These are phyloP conservation scores for Choloepus hoffmanni DNA, from an alignment of 2,113 vertebrate genomes.

Conservation along the genomic window DNA sequence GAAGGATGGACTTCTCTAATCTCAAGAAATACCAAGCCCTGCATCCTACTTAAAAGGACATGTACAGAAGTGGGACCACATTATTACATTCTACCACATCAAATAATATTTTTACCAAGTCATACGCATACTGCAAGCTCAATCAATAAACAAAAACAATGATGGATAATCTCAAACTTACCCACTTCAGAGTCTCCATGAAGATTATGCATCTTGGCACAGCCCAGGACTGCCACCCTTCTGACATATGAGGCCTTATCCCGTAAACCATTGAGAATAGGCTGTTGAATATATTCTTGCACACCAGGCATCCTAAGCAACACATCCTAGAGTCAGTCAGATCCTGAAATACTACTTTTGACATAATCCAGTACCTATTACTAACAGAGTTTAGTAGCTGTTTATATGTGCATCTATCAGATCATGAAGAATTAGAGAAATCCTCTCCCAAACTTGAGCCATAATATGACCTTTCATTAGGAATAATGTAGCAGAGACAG, in stretches of 20 bases:
- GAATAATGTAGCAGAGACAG: neutral
- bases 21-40: constrained; percentile 43
- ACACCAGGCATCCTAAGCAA: constrained; percentile 92
- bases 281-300: constrained; percentile 95
- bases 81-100: constrained; percentile 18
- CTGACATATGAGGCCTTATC: constrained; percentile 97
- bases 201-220: constrained; percentile 94
- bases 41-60: neutral
- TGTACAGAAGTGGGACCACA: neutral
- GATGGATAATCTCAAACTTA: constrained; percentile 77
- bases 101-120: neutral
- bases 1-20: constrained; percentile 37
- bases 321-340: constrained; percentile 50
- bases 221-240: constrained; percentile 95
- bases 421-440: constrained; percentile 33
- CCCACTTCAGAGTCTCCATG: constrained; percentile 93
- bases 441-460: neutral
- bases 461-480: constrained; percentile 31
- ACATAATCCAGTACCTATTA: constrained; percentile 9
- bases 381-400: constrained; percentile 21
- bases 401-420: constrained; percentile 17
- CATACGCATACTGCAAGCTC: neutral
- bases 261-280: constrained; percentile 91
- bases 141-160: neutral
- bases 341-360: constrained; percentile 37